Conservation (phyloP, 2,888 invertebrate species). For the Allygus modestus region DNA sequence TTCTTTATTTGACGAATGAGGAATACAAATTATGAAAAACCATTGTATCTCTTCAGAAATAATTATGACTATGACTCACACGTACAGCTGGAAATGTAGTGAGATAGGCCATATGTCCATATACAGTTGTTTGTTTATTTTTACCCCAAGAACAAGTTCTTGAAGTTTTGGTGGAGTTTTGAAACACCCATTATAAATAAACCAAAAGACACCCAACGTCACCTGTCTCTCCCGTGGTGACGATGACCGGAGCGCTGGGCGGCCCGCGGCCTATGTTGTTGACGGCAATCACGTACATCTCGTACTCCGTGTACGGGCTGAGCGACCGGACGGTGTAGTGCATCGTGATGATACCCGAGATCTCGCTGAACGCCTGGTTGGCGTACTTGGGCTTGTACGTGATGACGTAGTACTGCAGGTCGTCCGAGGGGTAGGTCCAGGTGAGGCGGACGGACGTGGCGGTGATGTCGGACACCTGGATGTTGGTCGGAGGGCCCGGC, state of each 20-base stretch:
- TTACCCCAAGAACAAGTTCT: too few species aligned
- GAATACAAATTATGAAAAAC: too few species aligned
- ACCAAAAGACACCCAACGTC: too few species aligned
- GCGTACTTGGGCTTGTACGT: constrained; percentile 98
- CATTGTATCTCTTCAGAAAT: too few species aligned
- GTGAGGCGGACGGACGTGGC: constrained; percentile 94
- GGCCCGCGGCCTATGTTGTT: constrained; percentile 96
- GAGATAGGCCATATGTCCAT: too few species aligned
- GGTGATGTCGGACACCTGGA: constrained; percentile 94
- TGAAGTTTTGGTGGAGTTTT: too few species aligned
- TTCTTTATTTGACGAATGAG: too few species aligned
- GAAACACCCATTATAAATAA: too few species aligned
- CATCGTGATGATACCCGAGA: constrained; percentile 94
- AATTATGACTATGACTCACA: too few species aligned
- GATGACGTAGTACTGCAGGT: constrained; percentile 97
- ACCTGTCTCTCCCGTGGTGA: constrained; percentile 99
- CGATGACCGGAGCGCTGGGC: constrained; percentile 91
- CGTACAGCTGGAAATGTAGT: too few species aligned
- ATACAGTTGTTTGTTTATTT: too few species aligned
- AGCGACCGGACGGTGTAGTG: constrained; percentile 94
- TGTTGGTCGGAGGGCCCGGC: constrained; percentile 93
- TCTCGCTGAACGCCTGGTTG: constrained; percentile 94
- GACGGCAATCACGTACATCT: constrained; percentile 96
- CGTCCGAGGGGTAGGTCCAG: constrained; percentile 95
- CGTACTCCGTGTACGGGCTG: constrained; percentile 97